Percentiles rank a stretch among this genome's conserved stretches.
Conservation (phyloP, 2,797 vertebrate genomes). For the Pseudochirops cupreus region DNA sequence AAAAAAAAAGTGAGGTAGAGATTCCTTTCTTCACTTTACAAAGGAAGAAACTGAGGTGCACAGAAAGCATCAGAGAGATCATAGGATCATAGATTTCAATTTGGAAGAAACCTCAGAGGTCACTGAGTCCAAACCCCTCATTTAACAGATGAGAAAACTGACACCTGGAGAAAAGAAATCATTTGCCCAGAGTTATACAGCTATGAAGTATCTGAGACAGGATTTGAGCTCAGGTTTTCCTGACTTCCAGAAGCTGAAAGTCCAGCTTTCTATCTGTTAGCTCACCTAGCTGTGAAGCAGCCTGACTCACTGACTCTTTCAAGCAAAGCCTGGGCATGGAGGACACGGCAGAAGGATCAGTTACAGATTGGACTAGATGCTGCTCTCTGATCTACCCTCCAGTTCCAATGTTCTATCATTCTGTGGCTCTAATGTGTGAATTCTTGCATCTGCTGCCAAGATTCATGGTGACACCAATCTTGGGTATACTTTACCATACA, state of each 20-base stretch:
- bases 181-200: not conserved
- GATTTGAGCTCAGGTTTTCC: not conserved
- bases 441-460: not conserved
- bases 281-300: not conserved
- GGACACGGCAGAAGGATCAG: not conserved
- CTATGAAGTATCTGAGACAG: not conserved
- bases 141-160: not conserved
- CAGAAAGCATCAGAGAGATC: not conserved
- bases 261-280: not conserved
- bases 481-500: not conserved
- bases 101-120: not conserved
- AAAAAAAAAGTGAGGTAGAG: not conserved
- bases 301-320: not conserved
- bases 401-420: not conserved
- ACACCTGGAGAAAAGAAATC: not conserved
- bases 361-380: not conserved
- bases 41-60: not conserved
- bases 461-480: not conserved
- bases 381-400: not conserved
- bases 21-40: not conserved
- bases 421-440: not conserved
- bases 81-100: not conserved
- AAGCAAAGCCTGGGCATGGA: not conserved
- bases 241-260: not conserved
- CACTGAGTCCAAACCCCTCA: not conserved